Conservation (phyloP, 1,140 invertebrate genomes). For the Leucophenga varia region DNA sequence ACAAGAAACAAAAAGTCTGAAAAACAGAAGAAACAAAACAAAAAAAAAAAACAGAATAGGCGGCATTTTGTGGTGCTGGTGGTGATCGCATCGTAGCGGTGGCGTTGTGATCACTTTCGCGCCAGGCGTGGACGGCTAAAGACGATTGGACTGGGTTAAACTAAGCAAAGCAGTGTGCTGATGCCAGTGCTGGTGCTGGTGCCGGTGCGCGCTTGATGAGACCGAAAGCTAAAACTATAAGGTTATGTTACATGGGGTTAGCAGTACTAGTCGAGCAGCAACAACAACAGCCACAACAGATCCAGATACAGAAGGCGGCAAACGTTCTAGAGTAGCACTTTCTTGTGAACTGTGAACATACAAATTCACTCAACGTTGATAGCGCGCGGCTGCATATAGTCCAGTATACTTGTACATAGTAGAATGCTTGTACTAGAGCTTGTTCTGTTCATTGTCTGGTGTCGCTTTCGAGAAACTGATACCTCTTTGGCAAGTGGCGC, state of each 20-base stretch:
- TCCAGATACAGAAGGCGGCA: constrained; percentile 6
- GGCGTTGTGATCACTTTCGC: constrained; percentile 44
- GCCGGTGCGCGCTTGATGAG: too few species aligned
- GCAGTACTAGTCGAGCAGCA: constrained; percentile 5
- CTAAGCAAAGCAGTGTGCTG: too few species aligned
- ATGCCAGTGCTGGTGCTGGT: too few species aligned
- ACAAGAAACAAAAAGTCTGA: too few species aligned
- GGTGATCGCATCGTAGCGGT: neutral
- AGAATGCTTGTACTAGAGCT: neutral
- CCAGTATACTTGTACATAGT: constrained; percentile 1
- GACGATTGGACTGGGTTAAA: too few species aligned
- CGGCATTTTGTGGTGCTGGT: constrained; percentile 5
- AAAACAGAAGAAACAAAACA: too few species aligned
- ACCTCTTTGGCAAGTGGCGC: constrained; percentile 4
- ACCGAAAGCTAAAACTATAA: constrained; percentile 4
- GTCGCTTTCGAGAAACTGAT: neutral
- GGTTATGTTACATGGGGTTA: constrained; percentile 16
- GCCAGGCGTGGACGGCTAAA: too few species aligned
- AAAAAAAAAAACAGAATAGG: constrained; percentile 21
- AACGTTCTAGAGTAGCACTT: constrained; percentile 32
- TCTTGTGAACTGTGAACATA: constrained; percentile 55
- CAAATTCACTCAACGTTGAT: constrained; percentile 55
- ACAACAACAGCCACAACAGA: constrained; percentile 31
- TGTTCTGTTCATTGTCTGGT: constrained; percentile 11
- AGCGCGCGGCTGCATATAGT: too few species aligned